These are phyloP conservation scores for Globodera rostochiensis DNA, from an alignment of 1,140 invertebrate species.

Conservation along the genomic window DNA sequence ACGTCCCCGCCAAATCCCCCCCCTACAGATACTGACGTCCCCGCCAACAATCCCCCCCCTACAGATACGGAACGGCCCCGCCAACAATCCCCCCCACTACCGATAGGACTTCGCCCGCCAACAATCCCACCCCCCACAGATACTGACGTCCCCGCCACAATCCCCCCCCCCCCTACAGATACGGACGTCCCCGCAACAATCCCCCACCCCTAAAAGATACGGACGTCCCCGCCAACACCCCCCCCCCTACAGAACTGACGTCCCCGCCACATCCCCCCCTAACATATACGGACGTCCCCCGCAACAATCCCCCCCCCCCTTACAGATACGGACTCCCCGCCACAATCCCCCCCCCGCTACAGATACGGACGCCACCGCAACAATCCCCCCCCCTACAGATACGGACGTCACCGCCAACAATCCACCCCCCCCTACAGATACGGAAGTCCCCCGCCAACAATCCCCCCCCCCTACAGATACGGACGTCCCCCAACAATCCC, in stretches of 20 bases:
- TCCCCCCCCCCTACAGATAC: conserved; percentile 4
- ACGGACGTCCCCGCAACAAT: conserved; percentile 3
- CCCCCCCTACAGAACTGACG: too few species aligned
- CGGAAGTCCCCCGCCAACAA: background rate
- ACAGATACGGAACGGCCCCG: conserved; percentile 4
- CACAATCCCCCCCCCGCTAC: background rate
- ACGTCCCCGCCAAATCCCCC: too few species aligned
- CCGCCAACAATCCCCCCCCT: background rate
- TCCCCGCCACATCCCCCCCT: too few species aligned
- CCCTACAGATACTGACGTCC: background rate
- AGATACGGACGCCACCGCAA: background rate
- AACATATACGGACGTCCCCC: background rate
- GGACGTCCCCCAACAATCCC: conserved; percentile 1
- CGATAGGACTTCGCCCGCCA: background rate
- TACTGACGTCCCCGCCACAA: background rate
- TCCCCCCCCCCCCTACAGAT: conserved; percentile 1
- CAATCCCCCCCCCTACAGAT: conserved; percentile 6
- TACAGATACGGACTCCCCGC: conserved; percentile 7
- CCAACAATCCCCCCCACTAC: background rate
- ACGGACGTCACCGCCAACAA: background rate
- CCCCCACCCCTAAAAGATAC: background rate
- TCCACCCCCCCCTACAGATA: conserved; percentile 1
- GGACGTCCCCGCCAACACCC: conserved; percentile 2
- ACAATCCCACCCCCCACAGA: background rate
- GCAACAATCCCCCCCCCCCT: background rate